Evolutionary conservation across 2,113 vertebrate species (phyloP).

Genomic region (Chionis minor): DNA sequence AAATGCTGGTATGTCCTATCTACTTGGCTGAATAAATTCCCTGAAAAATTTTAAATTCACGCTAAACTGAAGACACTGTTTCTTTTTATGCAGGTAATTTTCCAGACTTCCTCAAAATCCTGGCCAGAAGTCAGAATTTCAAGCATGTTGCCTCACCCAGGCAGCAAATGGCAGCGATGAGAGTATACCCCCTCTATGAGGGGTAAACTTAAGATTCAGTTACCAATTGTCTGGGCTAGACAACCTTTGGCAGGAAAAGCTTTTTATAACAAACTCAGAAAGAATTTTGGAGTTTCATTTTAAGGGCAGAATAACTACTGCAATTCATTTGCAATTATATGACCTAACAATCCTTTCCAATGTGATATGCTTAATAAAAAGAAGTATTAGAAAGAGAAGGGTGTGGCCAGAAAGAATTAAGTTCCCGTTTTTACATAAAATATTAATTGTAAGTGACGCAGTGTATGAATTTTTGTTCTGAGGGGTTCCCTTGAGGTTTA

Average conservation of each 20-base stretch:
- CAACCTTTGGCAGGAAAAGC: rapidly evolving
- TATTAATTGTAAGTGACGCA: neutral
- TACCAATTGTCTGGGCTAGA: neutral
- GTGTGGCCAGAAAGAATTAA: neutral
- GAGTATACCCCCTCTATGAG: neutral
- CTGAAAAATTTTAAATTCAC: neutral
- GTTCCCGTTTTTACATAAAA: neutral
- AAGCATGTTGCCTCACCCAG: neutral
- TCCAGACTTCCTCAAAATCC: neutral
- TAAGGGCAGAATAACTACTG: neutral
- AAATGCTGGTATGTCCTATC: neutral
- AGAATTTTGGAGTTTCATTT: neutral
- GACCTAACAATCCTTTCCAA: neutral
- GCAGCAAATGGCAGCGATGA: neutral
- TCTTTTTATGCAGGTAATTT: neutral
- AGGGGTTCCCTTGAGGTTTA: neutral
- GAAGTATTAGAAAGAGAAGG: neutral
- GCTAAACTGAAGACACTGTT: neutral
- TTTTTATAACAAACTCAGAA: neutral
- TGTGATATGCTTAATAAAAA: neutral
- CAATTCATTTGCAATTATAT: neutral
- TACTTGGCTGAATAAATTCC: neutral
- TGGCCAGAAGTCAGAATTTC: neutral
- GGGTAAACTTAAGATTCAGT: neutral
- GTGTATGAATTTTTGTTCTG: neutral